These are phyloP conservation scores for Scaptomyza graminum DNA, from an alignment of 1,140 invertebrate genomes.

Conservation along the genomic window DNA sequence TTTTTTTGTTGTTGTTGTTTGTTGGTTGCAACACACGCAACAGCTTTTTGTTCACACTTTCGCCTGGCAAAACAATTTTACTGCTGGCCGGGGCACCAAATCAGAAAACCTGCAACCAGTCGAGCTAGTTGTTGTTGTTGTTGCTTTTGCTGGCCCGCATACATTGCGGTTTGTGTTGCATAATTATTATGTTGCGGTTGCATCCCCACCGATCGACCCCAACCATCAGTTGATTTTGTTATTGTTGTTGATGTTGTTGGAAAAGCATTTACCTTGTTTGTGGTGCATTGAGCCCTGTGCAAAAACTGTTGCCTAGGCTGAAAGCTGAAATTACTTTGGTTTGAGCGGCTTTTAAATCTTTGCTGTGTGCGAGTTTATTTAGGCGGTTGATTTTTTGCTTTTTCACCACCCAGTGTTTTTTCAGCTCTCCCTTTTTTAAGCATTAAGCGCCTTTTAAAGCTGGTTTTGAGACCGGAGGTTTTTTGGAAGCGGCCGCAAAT, in stretches of 20 bases:
- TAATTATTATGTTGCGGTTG: constrained; percentile 81
- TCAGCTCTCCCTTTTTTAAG: constrained; percentile 23
- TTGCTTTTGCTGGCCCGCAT: constrained; percentile 60
- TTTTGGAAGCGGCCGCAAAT: not conserved
- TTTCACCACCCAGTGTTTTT: not conserved
- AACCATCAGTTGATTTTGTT: constrained; percentile 52
- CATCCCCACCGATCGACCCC: constrained; percentile 26
- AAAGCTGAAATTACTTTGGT: constrained; percentile 72
- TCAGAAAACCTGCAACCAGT: constrained; percentile 51
- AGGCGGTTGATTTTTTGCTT: constrained; percentile 50
- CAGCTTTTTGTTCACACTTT: constrained; percentile 82
- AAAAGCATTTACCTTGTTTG: constrained; percentile 81
- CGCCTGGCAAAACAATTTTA: constrained; percentile 78
- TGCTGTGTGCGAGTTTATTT: constrained; percentile 60
- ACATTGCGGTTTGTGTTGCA: constrained; percentile 81
- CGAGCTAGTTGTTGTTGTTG: constrained; percentile 19
- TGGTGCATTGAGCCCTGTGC: constrained; percentile 63
- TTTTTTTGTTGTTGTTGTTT: constrained; percentile 34
- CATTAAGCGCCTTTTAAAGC: constrained; percentile 48
- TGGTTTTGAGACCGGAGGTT: not conserved
- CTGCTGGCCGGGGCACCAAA: constrained; percentile 45
- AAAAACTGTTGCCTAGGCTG: constrained; percentile 68
- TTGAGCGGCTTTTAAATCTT: constrained; percentile 60
- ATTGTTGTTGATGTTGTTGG: constrained; percentile 63
- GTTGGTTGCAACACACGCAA: constrained; percentile 72